Percentiles rank a stretch among this genome's conserved stretches.
Conservation (phyloP, 2,113 vertebrate species). For the Paracanthobrama guichenoti region DNA sequence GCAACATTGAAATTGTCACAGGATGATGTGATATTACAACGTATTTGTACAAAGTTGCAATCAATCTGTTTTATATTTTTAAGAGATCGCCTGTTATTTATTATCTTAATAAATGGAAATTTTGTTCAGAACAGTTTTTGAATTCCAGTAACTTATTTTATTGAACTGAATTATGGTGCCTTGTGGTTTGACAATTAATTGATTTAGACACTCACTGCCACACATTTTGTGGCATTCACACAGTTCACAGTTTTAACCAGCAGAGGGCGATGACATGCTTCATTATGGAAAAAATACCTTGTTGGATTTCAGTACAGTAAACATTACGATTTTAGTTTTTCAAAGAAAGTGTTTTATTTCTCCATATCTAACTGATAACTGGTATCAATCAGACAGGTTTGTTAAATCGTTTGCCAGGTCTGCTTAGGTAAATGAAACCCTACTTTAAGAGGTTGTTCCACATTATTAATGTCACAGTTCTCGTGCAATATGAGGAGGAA, state of each 20-base stretch:
- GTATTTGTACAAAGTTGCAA: conserved; percentile 1
- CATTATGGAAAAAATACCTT: not conserved
- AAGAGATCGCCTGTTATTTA: conserved; percentile 23
- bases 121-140: not conserved
- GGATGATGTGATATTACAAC: not conserved
- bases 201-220: too few relatives aligned
- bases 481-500: too few relatives aligned
- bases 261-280: conserved; percentile 64
- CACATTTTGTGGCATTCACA: not conserved
- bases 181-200: not conserved
- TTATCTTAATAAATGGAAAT: not conserved
- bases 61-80: not conserved
- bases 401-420: too few relatives aligned
- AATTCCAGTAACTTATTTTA: not conserved
- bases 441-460: too few relatives aligned
- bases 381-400: too few relatives aligned
- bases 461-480: too few relatives aligned
- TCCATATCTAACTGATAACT: too few relatives aligned
- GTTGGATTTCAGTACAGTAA: too few relatives aligned
- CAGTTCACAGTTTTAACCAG: conserved; percentile 37
- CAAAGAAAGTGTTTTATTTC: too few relatives aligned
- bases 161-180: not conserved
- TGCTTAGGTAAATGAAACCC: too few relatives aligned
- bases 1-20: not conserved
- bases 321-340: too few relatives aligned